Evolutionary conservation across 1,140 invertebrate genomes (phyloP).

Genomic region (Solenopsis invicta): DNA sequence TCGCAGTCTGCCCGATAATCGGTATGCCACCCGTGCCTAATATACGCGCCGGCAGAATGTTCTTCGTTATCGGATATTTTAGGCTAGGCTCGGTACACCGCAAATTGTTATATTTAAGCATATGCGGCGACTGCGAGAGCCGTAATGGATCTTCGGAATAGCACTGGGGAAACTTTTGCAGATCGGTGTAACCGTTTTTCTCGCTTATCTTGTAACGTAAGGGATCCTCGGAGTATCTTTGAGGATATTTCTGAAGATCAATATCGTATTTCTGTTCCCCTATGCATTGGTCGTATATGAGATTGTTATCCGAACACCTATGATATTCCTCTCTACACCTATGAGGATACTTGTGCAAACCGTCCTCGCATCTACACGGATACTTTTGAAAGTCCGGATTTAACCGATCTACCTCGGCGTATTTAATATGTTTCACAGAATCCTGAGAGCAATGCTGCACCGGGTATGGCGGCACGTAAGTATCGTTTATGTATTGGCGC

Average conservation of each 20-base stretch:
- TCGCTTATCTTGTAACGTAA: slow-evolving; percentile 72
- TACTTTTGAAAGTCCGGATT: slow-evolving; percentile 78
- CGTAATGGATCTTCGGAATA: slow-evolving; percentile 82
- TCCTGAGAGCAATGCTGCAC: slow-evolving; percentile 76
- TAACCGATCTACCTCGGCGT: slow-evolving; percentile 73
- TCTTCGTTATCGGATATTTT: slow-evolving; percentile 79
- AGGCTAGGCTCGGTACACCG: slow-evolving; percentile 79
- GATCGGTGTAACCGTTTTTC: slow-evolving; percentile 75
- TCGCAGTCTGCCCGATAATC: slow-evolving; percentile 83
- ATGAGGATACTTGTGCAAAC: slow-evolving; percentile 84
- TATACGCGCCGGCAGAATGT: slow-evolving; percentile 77
- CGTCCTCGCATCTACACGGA: slow-evolving; percentile 82
- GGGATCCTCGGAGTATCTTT: slow-evolving; percentile 80
- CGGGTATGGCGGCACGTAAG: slow-evolving; percentile 75
- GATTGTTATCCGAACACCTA: slow-evolving; percentile 82
- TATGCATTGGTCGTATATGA: slow-evolving; percentile 79
- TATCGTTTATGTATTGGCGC: slow-evolving; percentile 76
- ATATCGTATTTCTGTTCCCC: slow-evolving; percentile 78
- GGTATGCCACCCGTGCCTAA: slow-evolving; percentile 81
- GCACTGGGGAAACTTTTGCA: slow-evolving; percentile 82
- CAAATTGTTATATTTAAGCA: slow-evolving; percentile 81
- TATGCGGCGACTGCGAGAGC: slow-evolving; percentile 74
- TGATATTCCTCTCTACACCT: slow-evolving; percentile 84
- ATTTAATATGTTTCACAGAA: slow-evolving; percentile 72
- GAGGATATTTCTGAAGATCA: slow-evolving; percentile 83